Evolutionary conservation across 2,113 vertebrate species (phyloP), one percentile per base, ranked within the genome.

Genomic region (Girardinichthys multiradiatus): DNA sequence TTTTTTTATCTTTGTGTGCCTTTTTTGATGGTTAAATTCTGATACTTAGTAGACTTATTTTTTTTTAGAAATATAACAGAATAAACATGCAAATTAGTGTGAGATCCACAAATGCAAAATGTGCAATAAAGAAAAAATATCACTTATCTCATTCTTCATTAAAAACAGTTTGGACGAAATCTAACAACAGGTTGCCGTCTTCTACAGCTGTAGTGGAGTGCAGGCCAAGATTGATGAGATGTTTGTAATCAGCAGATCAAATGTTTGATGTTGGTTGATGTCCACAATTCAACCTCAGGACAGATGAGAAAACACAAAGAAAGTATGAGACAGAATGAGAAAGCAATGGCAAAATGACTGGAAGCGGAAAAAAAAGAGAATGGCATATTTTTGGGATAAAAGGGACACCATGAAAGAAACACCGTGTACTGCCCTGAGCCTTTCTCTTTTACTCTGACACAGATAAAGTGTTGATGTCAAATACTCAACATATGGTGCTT

Each of bases 161-260:
- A 67, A 58, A 73, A 67, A 72, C 60, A 31, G 57, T 27, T 60
- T 51, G 33, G 31, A 78, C 67, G 42, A 60, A 66, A 68, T 61
- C 51, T 80, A 82, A 82, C 83, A 71, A 82, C 68, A 64, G 68
- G 67, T 70, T 77, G 37, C 72, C 14, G 51, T 67, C 64, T 42
- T 68, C 28, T 21, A 68, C 33, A 24, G 64, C 65, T 76, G n/a
- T 77, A 75, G 74, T 74, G 67, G 0, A 66, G 30, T 28, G 1
- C 17, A 48, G 58, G 27, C 24, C 4, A 26, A 0, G 2, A 39
- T 35, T 68, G 57, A 72, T 66, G 51, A 51, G 64, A 39, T 68
- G 77, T 70, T 82, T 80, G n/a, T 80, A 81, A 80, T 86, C 65
- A 78, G 29, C 70, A 61, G 86, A 84, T 72, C 66, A 81, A 30